Base-by-base conservation (phyloP, 2,113 vertebrate genomes). In the Nyctereutes procyonoides region DNA sequence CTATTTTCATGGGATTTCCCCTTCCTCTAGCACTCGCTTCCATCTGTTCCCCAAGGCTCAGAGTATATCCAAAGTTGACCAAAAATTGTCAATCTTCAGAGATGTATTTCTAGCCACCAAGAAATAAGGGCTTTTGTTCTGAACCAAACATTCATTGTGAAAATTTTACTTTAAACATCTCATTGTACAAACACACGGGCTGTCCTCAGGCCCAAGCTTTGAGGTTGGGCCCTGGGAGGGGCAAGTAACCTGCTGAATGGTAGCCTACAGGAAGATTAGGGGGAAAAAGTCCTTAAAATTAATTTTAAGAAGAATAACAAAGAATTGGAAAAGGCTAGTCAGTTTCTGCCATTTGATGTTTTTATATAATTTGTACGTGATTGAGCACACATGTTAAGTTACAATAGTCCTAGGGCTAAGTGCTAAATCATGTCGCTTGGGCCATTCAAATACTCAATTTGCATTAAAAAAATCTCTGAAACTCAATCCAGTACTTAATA, bases 401-500 rank as follows among this genome's bases (percentile, higher is more conserved):
- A 71, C 22, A 48, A 58, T 55, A 93, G 65, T 74, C 28, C 85
- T 71, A 81, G 67, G 63, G 13, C 43, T 93, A 58, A 69, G 35
- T 80, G 35, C 15, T 30, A 30, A 77, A 26, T 32, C 83, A 51
- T 60, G 95, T 94, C 90, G 95, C 88, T 98, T 71, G 69, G 26
- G 43, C 83, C 63, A 0, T 60, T 98, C 82, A 96, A 83, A 97
- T 67, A 95, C 12, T 73, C 79, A 76, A 48, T 92, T 56, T 97
- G 83, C 96, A 93, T 92, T 0, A 83, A 11, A 80, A 94, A 93
- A 15, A 95, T 97, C 35, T 32, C 86, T 97, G 88, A 95, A 95
- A 90, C 92, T 97, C 98, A 98, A 98, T 97, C 95, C 97, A 96
- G 62, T 97, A 69, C 60, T 56, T 97, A 92, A 96, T 98, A 97